A percentile compares a stretch with the other conserved stretches of the same genome.
Evolutionary conservation across 2,113 vertebrate genomes (phyloP).

Genomic region (human (Homo sapiens)): GRCh38 chr3:7645501-7646000

Average conservation of each 20-base stretch:
- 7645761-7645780: not conserved
- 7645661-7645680: not conserved
- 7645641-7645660: not conserved
- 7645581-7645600: not conserved
- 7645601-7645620: not conserved
- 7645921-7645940: not conserved
- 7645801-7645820: slow-evolving; percentile 56
- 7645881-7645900: not conserved
- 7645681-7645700: not conserved
- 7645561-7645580: not conserved
- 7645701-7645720: not conserved
- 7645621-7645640: not conserved
- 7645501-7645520: too few species aligned
- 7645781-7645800: slow-evolving; percentile 32
- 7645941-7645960: slow-evolving; percentile 9
- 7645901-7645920: slow-evolving; percentile 8
- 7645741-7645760: slow-evolving; percentile 51
- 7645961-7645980: not conserved
- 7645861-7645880: slow-evolving; percentile 34
- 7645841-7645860: slow-evolving; percentile 25
- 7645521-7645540: too few species aligned
- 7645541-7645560: too few species aligned
- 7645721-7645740: slow-evolving; percentile 20
- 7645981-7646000: not conserved
- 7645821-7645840: slow-evolving; percentile 69